Conservation (phyloP, 1,140 invertebrate species). For the Brachionus angularis region DNA sequence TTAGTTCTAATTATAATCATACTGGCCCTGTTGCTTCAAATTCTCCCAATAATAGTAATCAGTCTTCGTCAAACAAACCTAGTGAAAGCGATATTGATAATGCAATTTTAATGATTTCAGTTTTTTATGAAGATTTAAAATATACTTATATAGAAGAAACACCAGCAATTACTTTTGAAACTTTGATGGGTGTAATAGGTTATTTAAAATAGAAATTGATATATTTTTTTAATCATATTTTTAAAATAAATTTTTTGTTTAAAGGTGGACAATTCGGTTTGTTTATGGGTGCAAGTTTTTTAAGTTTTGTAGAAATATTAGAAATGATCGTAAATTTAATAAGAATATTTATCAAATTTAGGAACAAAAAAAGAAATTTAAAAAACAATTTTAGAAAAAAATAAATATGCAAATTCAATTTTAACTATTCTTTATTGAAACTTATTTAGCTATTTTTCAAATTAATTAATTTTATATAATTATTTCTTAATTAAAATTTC, state of each 20-base stretch:
- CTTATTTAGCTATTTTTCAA: neutral
- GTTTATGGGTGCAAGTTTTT: slow-evolving; percentile 41
- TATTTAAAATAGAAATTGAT: no score
- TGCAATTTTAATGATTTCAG: neutral
- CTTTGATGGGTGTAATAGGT: slow-evolving; percentile 28
- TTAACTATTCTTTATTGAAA: neutral
- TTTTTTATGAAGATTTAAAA: slow-evolving; percentile 15
- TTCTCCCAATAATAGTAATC: neutral
- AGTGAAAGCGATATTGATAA: neutral
- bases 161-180: neutral
- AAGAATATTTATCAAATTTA: neutral
- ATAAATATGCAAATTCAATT: neutral
- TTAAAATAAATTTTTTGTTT: no score
- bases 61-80: neutral
- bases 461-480: no score
- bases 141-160: slow-evolving; percentile 21
- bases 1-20: no score
- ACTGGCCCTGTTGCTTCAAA: neutral
- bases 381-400: neutral
- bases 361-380: neutral
- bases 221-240: no score
- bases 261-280: slow-evolving; percentile 31
- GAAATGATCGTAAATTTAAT: slow-evolving; percentile 14
- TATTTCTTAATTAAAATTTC: no score
- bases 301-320: slow-evolving; percentile 32